Evolutionary conservation across 2,888 invertebrate genomes (phyloP), one percentile per base, ranked within the genome.

Genomic region (Drosophila nr. fundita): DNA sequence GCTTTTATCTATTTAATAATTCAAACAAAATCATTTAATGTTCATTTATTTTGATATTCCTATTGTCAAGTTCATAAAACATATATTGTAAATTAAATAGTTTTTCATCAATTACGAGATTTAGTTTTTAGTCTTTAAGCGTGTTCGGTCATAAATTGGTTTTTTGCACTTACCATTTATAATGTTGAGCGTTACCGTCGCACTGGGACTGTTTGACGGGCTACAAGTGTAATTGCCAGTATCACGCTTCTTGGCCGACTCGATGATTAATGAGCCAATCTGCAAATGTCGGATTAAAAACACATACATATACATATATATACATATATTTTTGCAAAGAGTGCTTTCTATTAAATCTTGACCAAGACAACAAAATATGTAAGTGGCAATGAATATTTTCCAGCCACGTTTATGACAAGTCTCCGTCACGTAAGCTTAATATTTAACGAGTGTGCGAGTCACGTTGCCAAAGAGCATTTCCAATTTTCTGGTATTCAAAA

Each of bases 131-230:
- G n/a, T n/a, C 30, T 4, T 21, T 21, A 21, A n/a, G 21, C 5
- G 13, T 32, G 1, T 4, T 48, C 13, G 21, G 36, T 4, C 57
- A 32, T 13, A 42, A n/a, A 52, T 1, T 29, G 0, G 11, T 27
- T n/a, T 55, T 7, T n/a, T 29, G 15, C n/a, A 74, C 95, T 95
- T 93, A 98, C 98, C 98, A 94, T 97, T 98, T 91, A 98, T 95
- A 87, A 98, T 97, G 94, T 98, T 98, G 90, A 98, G 95, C 92
- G 97, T 95, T 81, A 98, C 97, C 93, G 97, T 97, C 88, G 97
- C 97, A 83, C 97, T 96, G 94, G 97, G 96, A 86, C 97, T 95
- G 94, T 98, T 99, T 91, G 97, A 97, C 88, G 99, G 98, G 92
- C 97, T 96, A 94, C 99, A 98, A 80, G 98, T 98, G 94, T 99